Percentiles rank a stretch among this genome's conserved stretches.
Evolutionary conservation across 2,113 vertebrate genomes (phyloP).

Genomic region (Pomatorhinus ruficollis): DNA sequence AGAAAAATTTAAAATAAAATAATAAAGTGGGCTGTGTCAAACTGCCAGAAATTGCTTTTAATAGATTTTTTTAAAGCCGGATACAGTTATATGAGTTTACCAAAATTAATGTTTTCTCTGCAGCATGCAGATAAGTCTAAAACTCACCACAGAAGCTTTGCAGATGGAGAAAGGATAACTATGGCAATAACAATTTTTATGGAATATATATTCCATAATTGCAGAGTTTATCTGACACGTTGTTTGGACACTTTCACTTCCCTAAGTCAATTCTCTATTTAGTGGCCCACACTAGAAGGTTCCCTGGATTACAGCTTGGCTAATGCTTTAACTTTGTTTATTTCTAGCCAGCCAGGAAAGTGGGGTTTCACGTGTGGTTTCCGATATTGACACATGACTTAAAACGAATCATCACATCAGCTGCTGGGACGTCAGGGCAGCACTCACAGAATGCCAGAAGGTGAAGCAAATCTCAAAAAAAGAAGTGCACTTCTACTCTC

Average conservation of each 20-base stretch:
- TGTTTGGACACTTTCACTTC: neutral
- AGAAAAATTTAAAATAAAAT: neutral
- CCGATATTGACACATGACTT: neutral
- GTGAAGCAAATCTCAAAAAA: neutral
- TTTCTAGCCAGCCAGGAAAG: neutral
- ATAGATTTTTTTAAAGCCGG: neutral
- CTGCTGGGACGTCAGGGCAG: neutral
- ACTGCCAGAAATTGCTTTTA: neutral
- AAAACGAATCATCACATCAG: neutral
- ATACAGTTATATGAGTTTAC: neutral
- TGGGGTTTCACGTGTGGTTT: neutral
- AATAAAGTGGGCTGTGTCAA: neutral
- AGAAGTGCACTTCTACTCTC: neutral
- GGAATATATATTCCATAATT: neutral
- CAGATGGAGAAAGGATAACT: neutral
- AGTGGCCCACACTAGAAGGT: neutral
- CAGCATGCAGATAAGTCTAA: neutral
- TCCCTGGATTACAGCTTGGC: neutral
- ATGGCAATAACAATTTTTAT: neutral
- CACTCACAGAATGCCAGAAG: neutral
- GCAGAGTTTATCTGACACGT: neutral
- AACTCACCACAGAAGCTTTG: neutral
- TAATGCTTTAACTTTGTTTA: neutral
- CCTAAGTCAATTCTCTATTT: neutral
- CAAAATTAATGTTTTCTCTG: neutral